A percentile compares a stretch with the other conserved stretches of the same genome.
Evolutionary conservation across 2,113 vertebrate species (phyloP).

Genomic region (Urocynchramus pylzowi): DNA sequence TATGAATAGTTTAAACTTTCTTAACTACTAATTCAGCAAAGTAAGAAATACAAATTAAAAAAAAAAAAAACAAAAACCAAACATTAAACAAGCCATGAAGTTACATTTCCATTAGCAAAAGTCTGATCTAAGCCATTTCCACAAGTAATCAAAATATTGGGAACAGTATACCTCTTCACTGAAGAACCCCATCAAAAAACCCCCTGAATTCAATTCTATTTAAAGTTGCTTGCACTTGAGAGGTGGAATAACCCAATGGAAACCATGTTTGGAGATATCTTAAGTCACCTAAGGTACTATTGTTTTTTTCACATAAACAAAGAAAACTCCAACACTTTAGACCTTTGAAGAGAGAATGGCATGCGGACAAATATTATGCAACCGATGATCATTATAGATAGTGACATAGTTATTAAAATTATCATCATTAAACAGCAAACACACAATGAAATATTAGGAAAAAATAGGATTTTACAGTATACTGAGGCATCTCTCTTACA

Average conservation of each 20-base stretch:
- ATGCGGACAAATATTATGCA: neutral
- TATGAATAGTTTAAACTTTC: neutral
- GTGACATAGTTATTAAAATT: neutral
- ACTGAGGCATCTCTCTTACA: neutral
- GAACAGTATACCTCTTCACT: neutral
- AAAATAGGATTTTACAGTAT: neutral
- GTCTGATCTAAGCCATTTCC: neutral
- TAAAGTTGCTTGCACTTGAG: neutral
- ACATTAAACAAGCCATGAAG: neutral
- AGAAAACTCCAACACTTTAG: neutral
- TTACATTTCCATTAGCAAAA: neutral
- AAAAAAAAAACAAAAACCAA: too few relatives aligned
- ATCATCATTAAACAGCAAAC: neutral
- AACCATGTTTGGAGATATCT: neutral
- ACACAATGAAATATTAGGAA: neutral
- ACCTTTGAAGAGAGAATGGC: neutral
- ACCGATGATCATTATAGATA: neutral
- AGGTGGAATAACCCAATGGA: neutral
- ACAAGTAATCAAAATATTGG: neutral
- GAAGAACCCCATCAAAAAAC: neutral
- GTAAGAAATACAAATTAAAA: neutral
- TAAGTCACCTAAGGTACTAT: neutral
- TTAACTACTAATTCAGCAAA: neutral
- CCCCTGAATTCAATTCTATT: neutral
- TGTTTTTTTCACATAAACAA: neutral